Evolutionary conservation across 2,888 invertebrate species (phyloP), one percentile per base, ranked within the genome.

Genomic region (Torymus auratus): DNA sequence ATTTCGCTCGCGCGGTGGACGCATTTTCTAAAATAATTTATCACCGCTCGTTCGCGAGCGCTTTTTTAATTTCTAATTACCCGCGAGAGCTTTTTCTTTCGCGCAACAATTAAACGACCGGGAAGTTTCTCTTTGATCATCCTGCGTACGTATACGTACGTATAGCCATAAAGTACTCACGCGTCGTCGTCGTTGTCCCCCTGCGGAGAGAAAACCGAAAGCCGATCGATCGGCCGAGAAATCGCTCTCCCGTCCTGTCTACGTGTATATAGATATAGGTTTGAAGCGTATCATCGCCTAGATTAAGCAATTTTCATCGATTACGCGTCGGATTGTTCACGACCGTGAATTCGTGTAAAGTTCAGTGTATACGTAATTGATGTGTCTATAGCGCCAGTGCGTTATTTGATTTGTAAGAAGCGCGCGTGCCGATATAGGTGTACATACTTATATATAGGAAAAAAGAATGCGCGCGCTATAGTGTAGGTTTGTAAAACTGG

Each of bases 21-120:
- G 62, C 20, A 17, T 50, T 70, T 77, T 77, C 62, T 56, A 70
- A 77, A 70, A 64, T 70, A 70, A 77, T 64, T 76, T 77, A 77
- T 20, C 13, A 23, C 68, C 2, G 7, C 13, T 28, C 41, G 7
- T 15, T 28, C 41, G 1, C 20, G 20, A 20, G 20, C 2, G 20
- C 53, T 58, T 65, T 61, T 53, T 58, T 65, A 68, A 61, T 58
- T 61, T 55, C 53, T 61, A 75, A 76, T 76, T 68, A 76, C 52
- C 20, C 20, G 20, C 20, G 20, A 20, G 56, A 68, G 56, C 68
- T 68, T 69, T 76, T 76, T 52, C 68, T 55, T 52, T 60, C 53
- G 58, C 50, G 58, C 56, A 28, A 23, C 55, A 58, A 14, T 50
- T 41, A 17, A 55, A 52, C 50, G 14, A 72, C 62, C 55, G 28